phyloP scores from a whole-genome alignment of 2,113 vertebrate species.

The Bubo scandiacus region DNA sequence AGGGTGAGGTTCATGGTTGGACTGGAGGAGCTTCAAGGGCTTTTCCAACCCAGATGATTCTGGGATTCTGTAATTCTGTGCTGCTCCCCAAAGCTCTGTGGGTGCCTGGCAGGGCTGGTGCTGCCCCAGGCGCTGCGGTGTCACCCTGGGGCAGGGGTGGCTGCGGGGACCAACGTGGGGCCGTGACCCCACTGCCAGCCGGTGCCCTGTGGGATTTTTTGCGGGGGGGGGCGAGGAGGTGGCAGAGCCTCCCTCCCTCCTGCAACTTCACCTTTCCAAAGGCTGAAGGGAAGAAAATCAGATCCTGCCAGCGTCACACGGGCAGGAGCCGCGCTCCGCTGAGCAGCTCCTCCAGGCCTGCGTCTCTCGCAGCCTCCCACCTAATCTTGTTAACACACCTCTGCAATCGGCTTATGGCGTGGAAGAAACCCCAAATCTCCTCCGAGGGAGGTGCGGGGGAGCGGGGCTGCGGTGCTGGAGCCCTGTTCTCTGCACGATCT shows the following conservation, averaged over 20 bases:
- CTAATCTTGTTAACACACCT: constrained; percentile 72
- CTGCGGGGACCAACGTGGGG: fast-evolving
- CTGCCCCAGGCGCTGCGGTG: fast-evolving
- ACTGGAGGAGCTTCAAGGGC: no score
- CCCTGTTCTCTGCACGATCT: neutral
- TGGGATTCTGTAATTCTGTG: neutral
- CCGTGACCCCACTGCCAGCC: fast-evolving
- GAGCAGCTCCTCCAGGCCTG: neutral
- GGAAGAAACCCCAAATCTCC: constrained; percentile 66
- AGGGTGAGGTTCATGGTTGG: no score
- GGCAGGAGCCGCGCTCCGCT: neutral
- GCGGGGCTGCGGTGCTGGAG: neutral
- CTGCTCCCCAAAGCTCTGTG: neutral
- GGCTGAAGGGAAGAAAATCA: neutral
- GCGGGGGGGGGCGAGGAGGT: neutral
- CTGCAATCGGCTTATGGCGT: constrained; percentile 48
- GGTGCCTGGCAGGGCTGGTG: neutral
- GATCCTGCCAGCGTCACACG: neutral
- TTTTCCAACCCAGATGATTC: no score
- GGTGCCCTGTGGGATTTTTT: neutral
- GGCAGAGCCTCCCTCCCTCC: neutral
- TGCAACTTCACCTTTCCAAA: neutral
- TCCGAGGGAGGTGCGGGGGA: neutral
- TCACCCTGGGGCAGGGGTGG: neutral
- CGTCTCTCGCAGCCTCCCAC: constrained; percentile 22